These are phyloP conservation scores for Sarcophaga variegata DNA, from an alignment of 2,888 invertebrate genomes.

Conservation along the genomic window DNA sequence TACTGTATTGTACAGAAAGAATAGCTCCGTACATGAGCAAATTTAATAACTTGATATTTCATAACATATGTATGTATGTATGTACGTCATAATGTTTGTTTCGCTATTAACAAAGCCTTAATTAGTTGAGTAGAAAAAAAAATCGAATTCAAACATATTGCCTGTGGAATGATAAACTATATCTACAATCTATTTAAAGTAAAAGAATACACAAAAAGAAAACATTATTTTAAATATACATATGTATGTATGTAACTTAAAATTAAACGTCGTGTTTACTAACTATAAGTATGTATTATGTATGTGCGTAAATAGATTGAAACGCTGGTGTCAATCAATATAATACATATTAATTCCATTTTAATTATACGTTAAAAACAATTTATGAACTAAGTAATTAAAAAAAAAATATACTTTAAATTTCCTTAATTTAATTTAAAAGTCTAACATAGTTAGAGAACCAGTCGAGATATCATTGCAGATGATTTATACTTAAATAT, in stretches of 20 bases:
- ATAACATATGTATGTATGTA: too few species aligned
- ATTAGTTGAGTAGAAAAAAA: neutral
- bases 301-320: too few species aligned
- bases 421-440: conserved; percentile 41
- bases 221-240: neutral
- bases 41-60: too few species aligned
- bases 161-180: neutral
- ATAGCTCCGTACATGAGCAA: too few species aligned
- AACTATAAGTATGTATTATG: neutral
- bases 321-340: neutral
- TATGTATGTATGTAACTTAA: too few species aligned
- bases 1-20: too few species aligned
- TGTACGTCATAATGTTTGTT: neutral
- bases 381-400: conserved; percentile 7
- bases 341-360: neutral
- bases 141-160: neutral
- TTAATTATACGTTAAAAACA: too few species aligned
- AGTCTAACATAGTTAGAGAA: conserved; percentile 55
- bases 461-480: conserved; percentile 68
- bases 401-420: conserved; percentile 16
- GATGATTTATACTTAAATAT: conserved; percentile 59
- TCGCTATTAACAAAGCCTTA: neutral
- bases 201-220: too few species aligned
- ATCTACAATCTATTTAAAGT: neutral
- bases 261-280: neutral